Base-by-base conservation (phyloP, 2,888 invertebrate species). In the Lochmaea crataegi region DNA sequence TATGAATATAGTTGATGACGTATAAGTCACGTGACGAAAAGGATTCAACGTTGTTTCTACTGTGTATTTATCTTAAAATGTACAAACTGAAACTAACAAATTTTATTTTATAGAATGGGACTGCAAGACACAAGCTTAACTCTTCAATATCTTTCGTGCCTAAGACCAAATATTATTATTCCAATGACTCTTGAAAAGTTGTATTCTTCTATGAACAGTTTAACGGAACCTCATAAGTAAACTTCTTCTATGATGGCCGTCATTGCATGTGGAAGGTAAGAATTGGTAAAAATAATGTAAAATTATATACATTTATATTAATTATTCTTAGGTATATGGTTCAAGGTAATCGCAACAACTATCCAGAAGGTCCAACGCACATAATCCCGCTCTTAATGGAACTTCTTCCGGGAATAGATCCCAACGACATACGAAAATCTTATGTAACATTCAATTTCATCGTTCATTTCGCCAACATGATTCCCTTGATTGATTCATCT, bases 141-240 rank as follows among this genome's bases (percentile, higher is more conserved):
- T 0, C 87, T 96, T 73, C 93, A 94, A 78, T 90, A 93, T 85
- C 87, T 98, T 68, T 93, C 96, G 0, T 91, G 91, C 2, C 86
- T 97, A 67, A 88, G 96, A 74, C 97, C 97, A 0, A 93, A 94
- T 74, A 86, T 94, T 22, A 93, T 97, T 2, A 91, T 97, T 65
- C 96, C 97, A 0, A 92, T 93, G 61, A 89, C 96, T 14, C 85
- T 98, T 71, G 96, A 97, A 76, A 92, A 92, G 85, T 89, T 96
- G 71, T 94, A 93, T 84, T 90, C 92, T 1, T 92, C 95, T 0
- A 87, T 97, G 83, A 95, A 95, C 81, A 95, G 95, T 1, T 86
- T 96, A 48, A 96, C 95, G 0, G 97, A 98, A 85, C 97, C 97
- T 0, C 96, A 97, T 84, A 92, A 93, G 85, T 89, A 93, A 14